Evolutionary conservation across 1,140 invertebrate species (phyloP), one percentile per base, ranked within the genome.

Genomic region (Hyles vespertilio): DNA sequence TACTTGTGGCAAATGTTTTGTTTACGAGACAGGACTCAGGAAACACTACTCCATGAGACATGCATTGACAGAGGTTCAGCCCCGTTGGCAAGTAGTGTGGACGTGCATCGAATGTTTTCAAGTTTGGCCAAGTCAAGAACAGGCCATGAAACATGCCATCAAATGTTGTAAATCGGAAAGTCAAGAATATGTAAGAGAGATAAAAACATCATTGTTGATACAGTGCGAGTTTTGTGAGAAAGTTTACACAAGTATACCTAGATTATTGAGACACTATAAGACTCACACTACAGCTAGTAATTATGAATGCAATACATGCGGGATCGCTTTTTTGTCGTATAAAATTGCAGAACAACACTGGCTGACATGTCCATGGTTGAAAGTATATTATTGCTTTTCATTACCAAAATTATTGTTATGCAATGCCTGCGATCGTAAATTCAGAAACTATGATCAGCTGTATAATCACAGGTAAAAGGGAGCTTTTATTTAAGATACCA

Each of bases 161-260:
- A 60, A 71, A 56, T 86, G 84, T 58, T 75, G 75, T 46, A 72
- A 76, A 55, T 59, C 59, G 51, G 72, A 79, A 34, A 76, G 73
- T 51, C 43, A 50, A 6, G 72, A 84, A 32, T 69, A 61, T 60
- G 69, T 83, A 5, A 56, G 73, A 52, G 84, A 87, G 67, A 84
- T 86, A 48, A 85, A 85, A 71, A 79, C 80, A 12, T 80, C 71
- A n/a, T 72, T 59, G 7, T 51, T 86, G n/a, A 49, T 84, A 12
- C 79, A 87, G 69, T 89, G 87, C 57, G 82, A 89, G 63, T 87
- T 86, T 65, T 90, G 89, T 58, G 83, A 89, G 59, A 87, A 86
- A 72, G 81, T 87, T 5, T 90, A 79, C 60, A 85, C 86, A 36
- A 82, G 79, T 61, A 86, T 89, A 51, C 81, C 85, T 8, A 76